A percentile compares a stretch with the other conserved stretches of the same genome.
Conservation (phyloP, 2,888 invertebrate genomes). For the Pristionchus fissidentatus region DNA sequence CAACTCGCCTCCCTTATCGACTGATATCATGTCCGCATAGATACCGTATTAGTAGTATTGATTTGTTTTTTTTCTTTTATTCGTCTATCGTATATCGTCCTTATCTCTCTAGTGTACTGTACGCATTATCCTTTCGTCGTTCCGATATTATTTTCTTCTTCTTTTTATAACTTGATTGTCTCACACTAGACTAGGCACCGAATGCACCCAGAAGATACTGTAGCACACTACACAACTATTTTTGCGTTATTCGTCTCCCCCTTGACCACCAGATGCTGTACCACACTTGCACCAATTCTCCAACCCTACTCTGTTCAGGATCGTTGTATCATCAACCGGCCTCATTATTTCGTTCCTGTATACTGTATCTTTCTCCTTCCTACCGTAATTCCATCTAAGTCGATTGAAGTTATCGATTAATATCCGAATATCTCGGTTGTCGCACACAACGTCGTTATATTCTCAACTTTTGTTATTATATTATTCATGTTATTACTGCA, state of each 20-base stretch:
- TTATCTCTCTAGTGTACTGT: background rate
- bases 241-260: background rate
- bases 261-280: too few species aligned
- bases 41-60: background rate
- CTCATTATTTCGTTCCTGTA: background rate
- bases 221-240: background rate
- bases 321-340: background rate
- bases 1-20: background rate
- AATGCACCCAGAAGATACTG: too few species aligned
- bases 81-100: background rate
- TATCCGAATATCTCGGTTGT: too few species aligned
- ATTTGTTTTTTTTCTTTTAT: background rate
- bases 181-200: constrained; percentile 31
- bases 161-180: background rate
- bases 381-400: too few species aligned
- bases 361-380: background rate
- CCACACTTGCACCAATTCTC: background rate
- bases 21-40: background rate
- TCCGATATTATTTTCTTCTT: background rate
- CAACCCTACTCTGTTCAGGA: background rate
- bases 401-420: too few species aligned
- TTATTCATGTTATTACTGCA: too few species aligned
- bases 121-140: background rate
- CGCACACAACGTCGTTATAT: too few species aligned
- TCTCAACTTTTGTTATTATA: too few species aligned